Evolutionary conservation across 92 coral and sea anemone species (phyloP).

Genomic region (Montipora capitata): DNA sequence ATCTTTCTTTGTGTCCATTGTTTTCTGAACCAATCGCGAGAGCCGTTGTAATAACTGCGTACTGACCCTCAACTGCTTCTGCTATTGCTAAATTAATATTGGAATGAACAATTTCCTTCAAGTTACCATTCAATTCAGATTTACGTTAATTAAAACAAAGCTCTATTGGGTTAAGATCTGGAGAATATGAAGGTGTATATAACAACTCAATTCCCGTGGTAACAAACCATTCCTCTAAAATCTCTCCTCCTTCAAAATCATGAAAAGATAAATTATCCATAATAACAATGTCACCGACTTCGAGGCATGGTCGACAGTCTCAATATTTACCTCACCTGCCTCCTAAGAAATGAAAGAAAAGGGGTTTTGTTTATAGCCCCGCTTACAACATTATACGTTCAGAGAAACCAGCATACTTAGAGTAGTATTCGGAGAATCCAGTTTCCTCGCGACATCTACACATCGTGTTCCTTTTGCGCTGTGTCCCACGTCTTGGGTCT

Average conservation of each 20-base stretch:
- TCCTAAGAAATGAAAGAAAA: conserved; percentile 41
- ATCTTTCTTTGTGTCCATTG: too few relatives aligned
- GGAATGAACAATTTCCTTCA: neutral
- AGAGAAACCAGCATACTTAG: conserved; percentile 59
- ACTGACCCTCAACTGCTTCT: neutral
- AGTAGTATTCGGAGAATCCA: conserved; percentile 48
- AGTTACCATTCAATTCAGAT: neutral
- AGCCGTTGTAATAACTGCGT: too few relatives aligned
- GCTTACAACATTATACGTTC: conserved; percentile 28
- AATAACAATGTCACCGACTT: conserved; percentile 46
- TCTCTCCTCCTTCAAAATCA: conserved; percentile 60
- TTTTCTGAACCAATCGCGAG: too few relatives aligned
- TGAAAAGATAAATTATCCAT: conserved; percentile 56
- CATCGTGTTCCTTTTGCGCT: conserved; percentile 39
- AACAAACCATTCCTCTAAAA: conserved; percentile 34
- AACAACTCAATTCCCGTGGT: conserved; percentile 5
- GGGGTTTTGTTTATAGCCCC: conserved; percentile 43
- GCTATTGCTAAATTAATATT: neutral
- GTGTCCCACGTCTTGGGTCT: conserved; percentile 6
- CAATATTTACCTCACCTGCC: conserved; percentile 23
- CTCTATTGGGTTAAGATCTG: neutral
- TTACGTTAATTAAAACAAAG: neutral
- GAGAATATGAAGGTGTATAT: neutral
- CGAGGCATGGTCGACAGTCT: conserved; percentile 23
- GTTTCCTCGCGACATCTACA: conserved; percentile 34